These are phyloP conservation scores for Phaetusa simplex DNA, from an alignment of 2,113 vertebrate genomes.

Conservation along the genomic window DNA sequence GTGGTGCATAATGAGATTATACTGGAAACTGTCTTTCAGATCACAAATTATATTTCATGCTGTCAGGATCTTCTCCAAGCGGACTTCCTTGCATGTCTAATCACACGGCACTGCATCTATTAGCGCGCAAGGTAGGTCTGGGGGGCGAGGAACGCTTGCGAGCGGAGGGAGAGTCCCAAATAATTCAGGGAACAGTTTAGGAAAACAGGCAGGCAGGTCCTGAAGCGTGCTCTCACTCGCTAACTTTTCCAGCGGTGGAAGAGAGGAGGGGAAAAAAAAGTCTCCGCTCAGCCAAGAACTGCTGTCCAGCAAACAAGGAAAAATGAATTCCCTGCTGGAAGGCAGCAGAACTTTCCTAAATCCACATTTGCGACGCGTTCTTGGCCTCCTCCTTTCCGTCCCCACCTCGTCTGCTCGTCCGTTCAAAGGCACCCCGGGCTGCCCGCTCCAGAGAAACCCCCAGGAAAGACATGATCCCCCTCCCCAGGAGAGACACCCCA, in stretches of 20 bases:
- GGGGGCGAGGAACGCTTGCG: not conserved
- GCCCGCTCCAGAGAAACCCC: not conserved
- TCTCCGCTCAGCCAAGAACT: not conserved
- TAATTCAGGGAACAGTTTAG: not conserved
- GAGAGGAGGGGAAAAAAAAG: not conserved
- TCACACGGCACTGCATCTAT: conserved; percentile 5
- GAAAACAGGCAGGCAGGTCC: not conserved
- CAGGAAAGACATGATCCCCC: not conserved
- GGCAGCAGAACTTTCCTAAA: conserved; percentile 39
- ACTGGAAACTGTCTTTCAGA: conserved; percentile 84
- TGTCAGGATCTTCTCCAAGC: conserved; percentile 76
- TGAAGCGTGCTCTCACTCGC: not conserved
- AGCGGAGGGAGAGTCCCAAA: not conserved
- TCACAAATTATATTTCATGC: conserved; percentile 86
- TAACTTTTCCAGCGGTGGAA: not conserved
- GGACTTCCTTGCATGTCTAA: conserved; percentile 70
- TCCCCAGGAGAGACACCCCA: not conserved
- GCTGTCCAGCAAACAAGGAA: conserved; percentile 52
- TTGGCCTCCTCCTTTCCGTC: conserved; percentile 1
- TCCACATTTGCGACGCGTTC: not conserved
- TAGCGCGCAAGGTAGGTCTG: not conserved
- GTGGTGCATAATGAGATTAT: conserved; percentile 87
- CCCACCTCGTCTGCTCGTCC: not conserved
- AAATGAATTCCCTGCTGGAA: conserved; percentile 2
- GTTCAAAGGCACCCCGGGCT: not conserved